These are phyloP conservation scores for Macrobrachium nipponense DNA, from an alignment of 1,140 invertebrate genomes.

Conservation along the genomic window DNA sequence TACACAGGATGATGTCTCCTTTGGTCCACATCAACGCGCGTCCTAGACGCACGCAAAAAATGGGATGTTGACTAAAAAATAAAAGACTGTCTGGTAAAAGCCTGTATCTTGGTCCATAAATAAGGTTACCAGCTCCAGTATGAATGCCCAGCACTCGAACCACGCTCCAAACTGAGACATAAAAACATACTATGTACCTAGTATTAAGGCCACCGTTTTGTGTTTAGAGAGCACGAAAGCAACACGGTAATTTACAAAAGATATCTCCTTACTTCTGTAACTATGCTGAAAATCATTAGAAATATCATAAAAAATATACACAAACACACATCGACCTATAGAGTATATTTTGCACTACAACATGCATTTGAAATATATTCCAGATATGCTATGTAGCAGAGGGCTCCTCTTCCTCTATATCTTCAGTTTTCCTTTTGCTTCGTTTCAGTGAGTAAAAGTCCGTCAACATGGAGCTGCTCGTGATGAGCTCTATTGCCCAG, in stretches of 20 bases:
- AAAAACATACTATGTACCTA: no score
- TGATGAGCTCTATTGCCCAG: constrained; percentile 45
- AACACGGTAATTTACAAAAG: no score
- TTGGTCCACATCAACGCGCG: constrained; percentile 7
- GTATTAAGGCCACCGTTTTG: no score
- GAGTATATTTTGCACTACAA: background rate
- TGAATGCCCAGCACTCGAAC: no score
- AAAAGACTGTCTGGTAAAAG: background rate
- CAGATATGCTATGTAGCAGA: background rate
- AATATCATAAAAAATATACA: no score
- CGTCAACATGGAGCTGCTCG: constrained; percentile 40
- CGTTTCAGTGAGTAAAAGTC: constrained; percentile 46
- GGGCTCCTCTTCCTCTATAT: background rate
- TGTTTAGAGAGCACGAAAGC: no score
- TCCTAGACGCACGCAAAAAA: background rate
- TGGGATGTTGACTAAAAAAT: background rate
- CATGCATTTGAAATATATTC: background rate
- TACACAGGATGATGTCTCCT: constrained; percentile 6
- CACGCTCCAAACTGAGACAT: no score
- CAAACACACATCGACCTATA: no score
- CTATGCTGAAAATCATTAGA: no score
- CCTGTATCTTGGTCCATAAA: no score
- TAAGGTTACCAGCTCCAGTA: no score
- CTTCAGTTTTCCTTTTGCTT: background rate
- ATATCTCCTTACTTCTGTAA: no score